Evolutionary conservation across 30 jellyfish, hydroid and myxozoan genomes (phyloP), one percentile per base, ranked within the genome.

Genomic region (Chrysaora quinquecirrha): DNA sequence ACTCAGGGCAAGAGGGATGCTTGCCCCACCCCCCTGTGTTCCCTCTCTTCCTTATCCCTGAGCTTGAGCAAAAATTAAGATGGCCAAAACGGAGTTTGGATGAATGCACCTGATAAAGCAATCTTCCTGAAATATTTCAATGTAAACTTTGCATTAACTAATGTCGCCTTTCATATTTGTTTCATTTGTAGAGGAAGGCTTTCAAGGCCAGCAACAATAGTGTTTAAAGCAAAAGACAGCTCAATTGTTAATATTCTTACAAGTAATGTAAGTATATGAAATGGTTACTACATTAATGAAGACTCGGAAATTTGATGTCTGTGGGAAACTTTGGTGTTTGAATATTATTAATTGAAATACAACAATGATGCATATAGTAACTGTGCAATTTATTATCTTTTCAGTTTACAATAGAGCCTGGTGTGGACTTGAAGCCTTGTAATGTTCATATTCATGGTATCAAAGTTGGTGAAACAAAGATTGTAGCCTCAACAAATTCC

Each of bases 381-480:
- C 58, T 6, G 16, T 9, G 58, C 16, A 9, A 47, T 16, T 20
- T 34, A 28, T 54, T 21, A 33, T 56, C 19, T 2, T 7, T 64
- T 24, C 56, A 84, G 95, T 38, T 84, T 47, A 30, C 64, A 12
- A 30, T 84, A 1, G 77, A 25, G 27, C 69, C 95, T 49, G 58
- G 34, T 43, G 24, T 14, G 16, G 66, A 65, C 10, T 24, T 34
- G 22, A 64, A 82, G 67, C 87, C 95, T 18, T 60, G 75, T 60
- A 84, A 82, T 33, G 77, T 84, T 21, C 69, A 65, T 72, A 76
- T 84, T 1, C 83, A 63, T 48, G 95, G 83, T n/a, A 63, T 30
- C n/a, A 60, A 19, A 0, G 75, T 87, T 22, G 95, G 95, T 22
- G 76, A 73, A 49, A 48, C 95, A 22, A 71, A 72, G 16, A 84